These are phyloP conservation scores for Cyanoderma ruficeps DNA, from an alignment of 2,113 vertebrate genomes.

Conservation along the genomic window DNA sequence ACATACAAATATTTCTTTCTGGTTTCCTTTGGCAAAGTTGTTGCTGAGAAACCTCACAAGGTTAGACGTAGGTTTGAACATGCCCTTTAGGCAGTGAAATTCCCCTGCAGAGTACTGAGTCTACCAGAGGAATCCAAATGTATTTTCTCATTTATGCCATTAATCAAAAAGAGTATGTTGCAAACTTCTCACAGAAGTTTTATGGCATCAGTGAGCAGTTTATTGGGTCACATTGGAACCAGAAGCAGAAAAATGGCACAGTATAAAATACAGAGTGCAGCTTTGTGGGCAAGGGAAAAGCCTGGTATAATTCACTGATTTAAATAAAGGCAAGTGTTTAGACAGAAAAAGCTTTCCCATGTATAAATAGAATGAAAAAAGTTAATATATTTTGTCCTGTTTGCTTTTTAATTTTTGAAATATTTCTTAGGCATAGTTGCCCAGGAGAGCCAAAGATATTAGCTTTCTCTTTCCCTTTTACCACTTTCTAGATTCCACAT, in stretches of 20 bases:
- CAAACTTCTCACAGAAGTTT: slow-evolving; percentile 11
- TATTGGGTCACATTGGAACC: neutral
- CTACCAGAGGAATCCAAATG: slow-evolving; percentile 1
- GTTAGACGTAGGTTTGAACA: slow-evolving; percentile 40
- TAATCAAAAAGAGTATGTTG: slow-evolving; percentile 18
- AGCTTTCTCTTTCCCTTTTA: neutral
- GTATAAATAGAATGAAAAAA: neutral
- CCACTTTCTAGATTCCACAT: neutral
- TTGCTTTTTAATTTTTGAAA: neutral
- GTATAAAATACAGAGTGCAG: neutral
- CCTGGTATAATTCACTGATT: neutral
- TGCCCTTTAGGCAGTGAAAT: slow-evolving; percentile 30
- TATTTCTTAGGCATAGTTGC: neutral
- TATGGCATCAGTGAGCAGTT: neutral
- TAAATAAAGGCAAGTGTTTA: neutral
- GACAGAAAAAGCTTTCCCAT: neutral
- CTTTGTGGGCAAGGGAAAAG: neutral
- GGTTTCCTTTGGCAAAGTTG: slow-evolving; percentile 19
- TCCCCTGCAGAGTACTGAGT: neutral
- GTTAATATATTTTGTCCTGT: neutral
- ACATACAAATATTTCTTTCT: slow-evolving; percentile 49
- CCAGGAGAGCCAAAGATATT: neutral
- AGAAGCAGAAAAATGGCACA: slow-evolving; percentile 2
- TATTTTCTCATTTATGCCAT: slow-evolving; percentile 21
- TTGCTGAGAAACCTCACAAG: neutral